Conservation (phyloP, 2,113 vertebrate genomes). For the Phyllostomus discolor region DNA sequence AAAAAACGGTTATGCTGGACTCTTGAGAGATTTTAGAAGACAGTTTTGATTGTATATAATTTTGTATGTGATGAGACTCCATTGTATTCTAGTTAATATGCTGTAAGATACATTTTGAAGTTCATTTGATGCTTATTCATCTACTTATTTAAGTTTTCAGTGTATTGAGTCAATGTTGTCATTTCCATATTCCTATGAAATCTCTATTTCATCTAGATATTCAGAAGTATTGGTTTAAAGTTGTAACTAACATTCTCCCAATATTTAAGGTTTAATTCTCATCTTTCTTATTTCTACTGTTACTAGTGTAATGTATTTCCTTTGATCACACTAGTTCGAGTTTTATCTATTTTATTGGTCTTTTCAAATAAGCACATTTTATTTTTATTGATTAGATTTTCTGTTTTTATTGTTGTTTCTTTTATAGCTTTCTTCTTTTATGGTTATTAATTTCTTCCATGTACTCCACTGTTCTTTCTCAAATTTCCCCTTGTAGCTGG, state of each 20-base stretch:
- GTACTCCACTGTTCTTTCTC: neutral
- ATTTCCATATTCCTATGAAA: constrained; percentile 1
- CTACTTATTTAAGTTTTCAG: neutral
- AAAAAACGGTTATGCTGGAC: neutral
- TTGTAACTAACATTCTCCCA: neutral
- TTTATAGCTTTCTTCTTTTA: neutral
- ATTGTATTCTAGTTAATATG: neutral
- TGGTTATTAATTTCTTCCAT: neutral
- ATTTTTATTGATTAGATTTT: neutral
- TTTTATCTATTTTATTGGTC: constrained; percentile 25
- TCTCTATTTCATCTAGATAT: constrained; percentile 17
- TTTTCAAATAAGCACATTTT: constrained; percentile 38
- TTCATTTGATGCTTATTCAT: neutral
- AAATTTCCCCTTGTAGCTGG: neutral
- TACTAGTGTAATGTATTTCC: neutral
- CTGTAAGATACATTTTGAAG: neutral
- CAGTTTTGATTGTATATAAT: neutral
- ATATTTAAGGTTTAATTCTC: constrained; percentile 24
- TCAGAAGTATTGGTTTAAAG: neutral
- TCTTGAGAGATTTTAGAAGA: constrained; percentile 16
- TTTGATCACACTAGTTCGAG: neutral
- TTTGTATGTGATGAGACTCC: neutral
- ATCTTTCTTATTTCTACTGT: neutral
- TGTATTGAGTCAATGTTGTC: neutral
- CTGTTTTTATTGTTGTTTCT: neutral